Percentiles rank a stretch among this genome's conserved stretches.
These are phyloP conservation scores for Epistrophe grossulariae DNA, from an alignment of 2,888 invertebrate species.

Conservation along the genomic window DNA sequence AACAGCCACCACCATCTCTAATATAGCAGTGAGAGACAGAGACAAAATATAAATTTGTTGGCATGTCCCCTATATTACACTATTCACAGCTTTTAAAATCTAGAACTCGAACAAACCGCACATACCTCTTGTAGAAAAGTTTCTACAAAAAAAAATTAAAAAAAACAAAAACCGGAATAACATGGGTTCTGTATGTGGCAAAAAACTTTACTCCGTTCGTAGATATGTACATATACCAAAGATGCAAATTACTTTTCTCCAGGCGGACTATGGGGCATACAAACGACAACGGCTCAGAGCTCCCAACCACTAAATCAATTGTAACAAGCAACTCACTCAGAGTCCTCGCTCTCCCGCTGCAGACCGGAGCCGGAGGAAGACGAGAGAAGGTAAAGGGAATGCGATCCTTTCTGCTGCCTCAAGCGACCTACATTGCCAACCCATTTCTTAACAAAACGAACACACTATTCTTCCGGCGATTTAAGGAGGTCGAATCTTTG, in stretches of 20 bases:
- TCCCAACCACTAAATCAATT: slow-evolving; percentile 65
- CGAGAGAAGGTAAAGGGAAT: background rate
- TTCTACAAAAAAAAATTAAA: slow-evolving; percentile 14
- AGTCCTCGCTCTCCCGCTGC: background rate
- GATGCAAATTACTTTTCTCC: slow-evolving; percentile 72
- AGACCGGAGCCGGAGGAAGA: background rate
- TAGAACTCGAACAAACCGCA: slow-evolving; percentile 69
- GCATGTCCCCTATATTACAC: slow-evolving; percentile 56
- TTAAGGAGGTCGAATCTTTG: slow-evolving; percentile 44
- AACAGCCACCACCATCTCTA: background rate
- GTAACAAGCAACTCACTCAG: slow-evolving; percentile 57
- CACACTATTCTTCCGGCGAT: slow-evolving; percentile 57
- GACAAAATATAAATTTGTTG: slow-evolving; percentile 59
- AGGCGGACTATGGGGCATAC: slow-evolving; percentile 41
- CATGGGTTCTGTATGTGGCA: slow-evolving; percentile 55
- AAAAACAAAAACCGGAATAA: slow-evolving; percentile 28
- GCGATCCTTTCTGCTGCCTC: slow-evolving; percentile 51
- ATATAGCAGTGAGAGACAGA: background rate
- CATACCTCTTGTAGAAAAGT: slow-evolving; percentile 59
- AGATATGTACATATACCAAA: slow-evolving; percentile 38
- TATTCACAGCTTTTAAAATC: slow-evolving; percentile 56
- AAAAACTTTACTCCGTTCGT: slow-evolving; percentile 44
- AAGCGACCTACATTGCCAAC: slow-evolving; percentile 61
- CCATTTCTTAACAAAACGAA: slow-evolving; percentile 52
- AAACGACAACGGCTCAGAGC: slow-evolving; percentile 52